phyloP scores from a whole-genome alignment of 2,888 invertebrate genomes.

The Eristalinus sepulchralis region DNA sequence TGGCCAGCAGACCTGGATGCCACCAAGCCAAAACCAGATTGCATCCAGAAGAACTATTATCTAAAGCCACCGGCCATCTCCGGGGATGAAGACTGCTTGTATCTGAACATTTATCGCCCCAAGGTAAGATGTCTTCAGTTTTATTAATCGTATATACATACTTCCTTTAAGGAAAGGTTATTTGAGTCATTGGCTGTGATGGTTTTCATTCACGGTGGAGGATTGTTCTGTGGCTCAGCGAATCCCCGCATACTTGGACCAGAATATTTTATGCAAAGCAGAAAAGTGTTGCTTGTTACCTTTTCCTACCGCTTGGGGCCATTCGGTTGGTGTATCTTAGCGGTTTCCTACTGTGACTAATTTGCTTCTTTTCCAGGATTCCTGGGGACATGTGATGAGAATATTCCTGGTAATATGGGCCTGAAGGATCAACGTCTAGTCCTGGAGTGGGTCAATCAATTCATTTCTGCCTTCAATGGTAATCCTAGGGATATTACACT shows the following conservation, averaged over 20 bases:
- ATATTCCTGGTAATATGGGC: conserved; percentile 82
- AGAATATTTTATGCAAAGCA: conserved; percentile 82
- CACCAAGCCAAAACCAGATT: too few species aligned
- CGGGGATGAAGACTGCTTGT: not conserved
- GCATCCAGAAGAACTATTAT: too few species aligned
- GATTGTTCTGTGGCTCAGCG: not conserved
- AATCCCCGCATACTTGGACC: conserved; percentile 81
- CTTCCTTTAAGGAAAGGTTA: too few species aligned
- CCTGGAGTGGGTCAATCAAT: conserved; percentile 81
- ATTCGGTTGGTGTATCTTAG: conserved; percentile 72
- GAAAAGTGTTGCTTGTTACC: too few species aligned
- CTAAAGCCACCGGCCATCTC: too few species aligned
- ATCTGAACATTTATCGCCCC: not conserved
- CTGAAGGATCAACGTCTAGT: conserved; percentile 82
- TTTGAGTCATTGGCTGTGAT: too few species aligned
- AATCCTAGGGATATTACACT: conserved; percentile 80
- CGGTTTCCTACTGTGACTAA: not conserved
- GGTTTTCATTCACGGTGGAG: too few species aligned
- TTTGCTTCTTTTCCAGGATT: conserved; percentile 76
- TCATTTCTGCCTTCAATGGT: conserved; percentile 81
- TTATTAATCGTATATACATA: too few species aligned
- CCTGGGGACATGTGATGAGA: conserved; percentile 81
- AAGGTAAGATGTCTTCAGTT: not conserved
- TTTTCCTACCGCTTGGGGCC: conserved; percentile 81
- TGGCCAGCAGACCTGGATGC: too few species aligned